These are phyloP conservation scores for Machaerirhynchus nigripectus DNA, from an alignment of 2,113 vertebrate species.

Conservation along the genomic window DNA sequence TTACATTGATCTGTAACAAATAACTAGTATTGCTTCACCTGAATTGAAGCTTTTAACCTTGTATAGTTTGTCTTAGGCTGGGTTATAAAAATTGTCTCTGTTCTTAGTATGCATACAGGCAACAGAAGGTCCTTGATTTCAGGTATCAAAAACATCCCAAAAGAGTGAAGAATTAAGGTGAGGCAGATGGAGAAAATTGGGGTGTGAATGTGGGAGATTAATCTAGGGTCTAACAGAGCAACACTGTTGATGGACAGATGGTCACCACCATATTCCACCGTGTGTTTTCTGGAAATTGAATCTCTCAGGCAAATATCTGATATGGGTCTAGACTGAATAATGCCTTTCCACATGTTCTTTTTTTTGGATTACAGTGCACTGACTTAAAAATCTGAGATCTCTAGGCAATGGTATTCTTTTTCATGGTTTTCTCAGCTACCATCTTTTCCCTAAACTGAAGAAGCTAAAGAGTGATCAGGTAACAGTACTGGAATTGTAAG, in stretches of 20 bases:
- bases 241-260: not conserved
- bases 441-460: not conserved
- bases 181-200: not conserved
- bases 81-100: not conserved
- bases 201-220: not conserved
- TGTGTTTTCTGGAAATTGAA: not conserved
- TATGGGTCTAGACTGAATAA: not conserved
- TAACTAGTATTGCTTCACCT: not conserved
- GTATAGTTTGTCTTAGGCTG: not conserved
- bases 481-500: not conserved
- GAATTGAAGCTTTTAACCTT: not conserved
- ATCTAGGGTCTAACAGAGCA: not conserved
- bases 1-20: not conserved
- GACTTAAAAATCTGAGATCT: not conserved
- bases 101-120: not conserved
- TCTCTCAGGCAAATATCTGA: not conserved
- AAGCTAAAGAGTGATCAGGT: not conserved
- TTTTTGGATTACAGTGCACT: not conserved
- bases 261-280: not conserved
- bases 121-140: not conserved
- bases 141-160: not conserved
- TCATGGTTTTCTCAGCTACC: not conserved
- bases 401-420: not conserved
- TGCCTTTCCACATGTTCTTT: not conserved
- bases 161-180: not conserved